Base-by-base conservation (phyloP, 2,113 vertebrate genomes). In the Muntiacus reevesi region DNA sequence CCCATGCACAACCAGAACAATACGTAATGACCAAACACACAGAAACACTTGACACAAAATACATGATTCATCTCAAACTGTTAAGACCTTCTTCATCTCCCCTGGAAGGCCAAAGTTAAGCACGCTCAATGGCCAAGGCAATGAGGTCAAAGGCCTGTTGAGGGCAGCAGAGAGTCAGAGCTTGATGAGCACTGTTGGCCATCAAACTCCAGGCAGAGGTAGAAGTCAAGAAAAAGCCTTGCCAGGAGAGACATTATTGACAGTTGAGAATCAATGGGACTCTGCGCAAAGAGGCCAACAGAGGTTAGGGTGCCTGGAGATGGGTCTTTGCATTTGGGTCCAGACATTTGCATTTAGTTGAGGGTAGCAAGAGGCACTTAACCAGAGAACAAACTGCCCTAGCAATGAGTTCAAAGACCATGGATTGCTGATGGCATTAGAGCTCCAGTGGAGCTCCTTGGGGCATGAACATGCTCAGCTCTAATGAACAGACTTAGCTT, bases 121-220 rank as follows among this genome's bases (percentile, higher is more conserved):
- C 54, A 17, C 1, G 30, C 11, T 43, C 17, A 78, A 47, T 43
- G 84, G 62, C 25, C 17, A 76, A 93, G 71, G 43, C 82, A 85
- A 3, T 91, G 86, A 93, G 59, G 30, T n/a, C 85, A 62, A 78
- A 36, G 30, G 6, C 96, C 97, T 97, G 93, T 23, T 89, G 93
- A 71, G 91, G 94, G 93, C 93, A 97, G 97, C 89, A 97, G 92
- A 96, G 92, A 94, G 94, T 93, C 50, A 33, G 87, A 62, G 40
- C 59, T 50, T 40, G 6, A 25, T 19, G 43, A 67, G 9, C 14
- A n/a, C 40, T 8, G 13, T 17, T 15, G 76, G 10, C 81, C 45
- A 43, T 5, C n/a, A n/a, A 28, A n/a, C 12, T 50, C 10, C 0
- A 7, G 36, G 40, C 45, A 2, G 1, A 54, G 17, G 40, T 1